These are phyloP conservation scores for Jordanella pulchra DNA, from an alignment of 2,797 vertebrate species.

Conservation along the genomic window DNA sequence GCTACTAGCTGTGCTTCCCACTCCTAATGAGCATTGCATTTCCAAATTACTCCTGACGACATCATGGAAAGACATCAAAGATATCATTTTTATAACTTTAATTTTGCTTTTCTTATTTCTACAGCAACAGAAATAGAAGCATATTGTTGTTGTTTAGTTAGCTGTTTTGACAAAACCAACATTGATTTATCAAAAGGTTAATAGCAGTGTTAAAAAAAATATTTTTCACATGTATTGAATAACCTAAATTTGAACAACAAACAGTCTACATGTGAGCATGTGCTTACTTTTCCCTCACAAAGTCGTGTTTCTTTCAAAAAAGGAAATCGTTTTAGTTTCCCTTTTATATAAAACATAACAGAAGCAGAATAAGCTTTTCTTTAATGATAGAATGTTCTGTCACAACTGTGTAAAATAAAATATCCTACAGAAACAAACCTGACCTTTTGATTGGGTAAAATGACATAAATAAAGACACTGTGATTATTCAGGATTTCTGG, in stretches of 20 bases:
- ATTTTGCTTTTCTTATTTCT: background rate
- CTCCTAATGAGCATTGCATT: too few relatives aligned
- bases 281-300: background rate
- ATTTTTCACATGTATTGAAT: background rate
- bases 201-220: background rate
- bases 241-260: background rate
- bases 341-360: background rate
- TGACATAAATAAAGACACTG: background rate
- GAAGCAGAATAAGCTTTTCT: background rate
- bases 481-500: background rate
- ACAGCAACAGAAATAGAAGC: background rate
- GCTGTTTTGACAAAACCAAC: background rate
- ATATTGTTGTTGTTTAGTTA: background rate
- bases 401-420: background rate
- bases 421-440: background rate
- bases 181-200: background rate
- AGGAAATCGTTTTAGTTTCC: background rate
- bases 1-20: background rate
- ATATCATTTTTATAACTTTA: background rate
- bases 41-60: background rate
- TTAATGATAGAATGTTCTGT: background rate
- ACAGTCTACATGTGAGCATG: background rate
- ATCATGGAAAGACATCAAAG: background rate
- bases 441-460: background rate
- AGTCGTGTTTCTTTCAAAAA: background rate